A percentile compares a stretch with the other conserved stretches of the same genome.
These are phyloP conservation scores for Zosterops lateralis DNA, from an alignment of 2,113 vertebrate genomes.

Conservation along the genomic window DNA sequence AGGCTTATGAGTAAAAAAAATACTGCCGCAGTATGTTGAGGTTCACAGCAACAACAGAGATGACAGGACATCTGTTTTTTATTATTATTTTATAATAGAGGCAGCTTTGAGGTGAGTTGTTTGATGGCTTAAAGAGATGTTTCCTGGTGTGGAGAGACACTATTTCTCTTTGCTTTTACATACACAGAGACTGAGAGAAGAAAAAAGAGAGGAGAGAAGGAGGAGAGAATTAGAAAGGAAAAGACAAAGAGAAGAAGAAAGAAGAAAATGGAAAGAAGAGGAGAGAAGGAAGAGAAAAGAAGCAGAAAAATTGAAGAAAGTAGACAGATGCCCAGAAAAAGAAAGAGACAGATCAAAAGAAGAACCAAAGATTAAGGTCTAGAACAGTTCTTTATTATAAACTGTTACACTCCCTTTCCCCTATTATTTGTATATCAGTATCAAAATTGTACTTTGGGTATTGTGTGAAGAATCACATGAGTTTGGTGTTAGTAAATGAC, in stretches of 20 bases:
- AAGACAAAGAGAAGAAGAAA: conserved; percentile 93
- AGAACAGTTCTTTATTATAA: conserved; percentile 66
- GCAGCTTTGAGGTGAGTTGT: background rate
- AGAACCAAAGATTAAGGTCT: conserved; percentile 98
- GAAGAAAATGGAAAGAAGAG: conserved; percentile 97
- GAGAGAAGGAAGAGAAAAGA: conserved; percentile 94
- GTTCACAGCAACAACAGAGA: background rate
- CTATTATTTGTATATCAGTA: conserved; percentile 55
- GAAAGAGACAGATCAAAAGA: conserved; percentile 91
- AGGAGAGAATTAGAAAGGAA: conserved; percentile 94
- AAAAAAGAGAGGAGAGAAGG: conserved; percentile 94
- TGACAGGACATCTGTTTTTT: background rate
- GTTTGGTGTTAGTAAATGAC: conserved; percentile 27
- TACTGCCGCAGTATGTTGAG: background rate
- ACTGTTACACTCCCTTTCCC: conserved; percentile 36
- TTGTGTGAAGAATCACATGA: conserved; percentile 38
- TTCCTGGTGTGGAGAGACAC: background rate
- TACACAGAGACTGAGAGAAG: conserved; percentile 89
- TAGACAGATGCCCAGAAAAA: conserved; percentile 84
- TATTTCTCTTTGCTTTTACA: background rate
- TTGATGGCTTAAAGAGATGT: background rate
- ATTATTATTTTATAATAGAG: background rate
- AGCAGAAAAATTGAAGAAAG: conserved; percentile 90
- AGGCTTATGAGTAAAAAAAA: background rate
- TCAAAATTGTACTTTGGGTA: conserved; percentile 42